Evolutionary conservation across 2,888 invertebrate genomes (phyloP).

Genomic region (Luperina nickerlii): DNA sequence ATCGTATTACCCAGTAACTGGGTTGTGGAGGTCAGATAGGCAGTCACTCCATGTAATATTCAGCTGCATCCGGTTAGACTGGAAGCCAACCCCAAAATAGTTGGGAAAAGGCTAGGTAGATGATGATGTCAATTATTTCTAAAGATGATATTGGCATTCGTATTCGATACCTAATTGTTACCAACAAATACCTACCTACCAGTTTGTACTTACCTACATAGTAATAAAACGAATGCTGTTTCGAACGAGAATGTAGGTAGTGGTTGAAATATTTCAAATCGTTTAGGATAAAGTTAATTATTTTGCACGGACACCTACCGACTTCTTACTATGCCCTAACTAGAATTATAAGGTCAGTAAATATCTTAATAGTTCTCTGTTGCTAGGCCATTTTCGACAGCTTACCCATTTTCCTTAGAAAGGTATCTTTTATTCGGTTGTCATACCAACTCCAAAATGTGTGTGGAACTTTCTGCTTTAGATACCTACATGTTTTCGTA

Average conservation of each 20-base stretch:
- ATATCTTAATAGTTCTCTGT: background rate
- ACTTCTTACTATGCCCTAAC: background rate
- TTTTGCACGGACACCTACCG: background rate
- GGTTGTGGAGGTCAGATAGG: too few species aligned
- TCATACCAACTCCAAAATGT: slow-evolving; percentile 5
- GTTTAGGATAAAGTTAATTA: background rate
- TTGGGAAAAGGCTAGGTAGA: too few species aligned
- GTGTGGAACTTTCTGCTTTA: background rate
- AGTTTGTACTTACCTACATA: background rate
- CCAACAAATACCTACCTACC: background rate
- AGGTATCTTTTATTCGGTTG: background rate
- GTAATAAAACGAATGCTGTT: background rate
- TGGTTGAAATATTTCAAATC: background rate
- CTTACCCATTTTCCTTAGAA: background rate
- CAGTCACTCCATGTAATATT: too few species aligned
- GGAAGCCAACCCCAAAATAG: too few species aligned
- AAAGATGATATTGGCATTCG: background rate
- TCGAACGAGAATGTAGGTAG: background rate
- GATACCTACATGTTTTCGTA: background rate
- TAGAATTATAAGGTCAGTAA: background rate
- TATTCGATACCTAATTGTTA: background rate
- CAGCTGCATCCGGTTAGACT: too few species aligned
- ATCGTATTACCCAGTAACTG: too few species aligned
- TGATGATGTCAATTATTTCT: background rate
- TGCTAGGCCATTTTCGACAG: background rate